Evolutionary conservation across 2,797 vertebrate genomes (phyloP).

Genomic region (Macrochelys suwanniensis): DNA sequence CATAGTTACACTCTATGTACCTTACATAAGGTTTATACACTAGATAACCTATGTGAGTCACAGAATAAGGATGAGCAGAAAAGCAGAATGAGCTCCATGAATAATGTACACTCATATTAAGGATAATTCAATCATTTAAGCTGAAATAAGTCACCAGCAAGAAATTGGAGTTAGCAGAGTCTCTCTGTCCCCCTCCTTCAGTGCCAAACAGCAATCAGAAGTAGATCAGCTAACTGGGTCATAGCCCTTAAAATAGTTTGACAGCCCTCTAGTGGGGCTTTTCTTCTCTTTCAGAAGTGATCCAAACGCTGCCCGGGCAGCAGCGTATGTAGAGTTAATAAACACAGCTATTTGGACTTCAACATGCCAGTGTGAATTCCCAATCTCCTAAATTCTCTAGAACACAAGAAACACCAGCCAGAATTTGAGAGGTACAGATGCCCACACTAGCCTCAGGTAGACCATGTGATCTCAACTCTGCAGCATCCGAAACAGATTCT

Average conservation of each 20-base stretch:
- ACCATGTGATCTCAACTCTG: background rate
- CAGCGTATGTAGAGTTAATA: no score
- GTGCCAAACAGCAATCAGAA: background rate
- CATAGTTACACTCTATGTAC: background rate
- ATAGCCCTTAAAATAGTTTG: background rate
- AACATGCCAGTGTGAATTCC: background rate
- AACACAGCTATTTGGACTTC: background rate
- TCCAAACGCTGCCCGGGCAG: background rate
- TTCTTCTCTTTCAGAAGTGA: background rate
- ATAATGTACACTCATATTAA: background rate
- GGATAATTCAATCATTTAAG: background rate
- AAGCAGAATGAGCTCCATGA: background rate
- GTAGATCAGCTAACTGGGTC: background rate
- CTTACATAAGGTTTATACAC: background rate
- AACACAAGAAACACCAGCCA: background rate
- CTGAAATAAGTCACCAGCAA: background rate
- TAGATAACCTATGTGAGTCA: background rate
- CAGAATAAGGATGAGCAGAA: background rate
- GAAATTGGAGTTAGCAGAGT: background rate
- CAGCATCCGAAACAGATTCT: background rate
- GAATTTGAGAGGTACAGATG: background rate
- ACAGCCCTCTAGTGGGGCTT: background rate
- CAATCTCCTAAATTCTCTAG: background rate
- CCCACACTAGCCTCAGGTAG: background rate
- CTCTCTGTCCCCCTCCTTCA: background rate